Conservation (phyloP, 1,140 invertebrate genomes). For the Zaprionus africanus region DNA sequence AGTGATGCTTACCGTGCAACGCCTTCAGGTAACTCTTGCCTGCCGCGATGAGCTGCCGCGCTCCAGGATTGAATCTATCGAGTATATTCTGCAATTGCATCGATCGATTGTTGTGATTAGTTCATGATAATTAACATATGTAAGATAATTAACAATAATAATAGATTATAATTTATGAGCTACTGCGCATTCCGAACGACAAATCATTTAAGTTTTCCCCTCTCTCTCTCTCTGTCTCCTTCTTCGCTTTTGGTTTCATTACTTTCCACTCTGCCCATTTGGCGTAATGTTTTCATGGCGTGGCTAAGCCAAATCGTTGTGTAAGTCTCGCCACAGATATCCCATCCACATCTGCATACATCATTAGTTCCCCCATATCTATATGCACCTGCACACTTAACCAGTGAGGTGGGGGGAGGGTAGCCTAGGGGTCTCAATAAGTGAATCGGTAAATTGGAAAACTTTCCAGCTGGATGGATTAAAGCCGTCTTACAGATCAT, state of each 20-base stretch:
- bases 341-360: neutral
- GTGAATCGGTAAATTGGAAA: neutral
- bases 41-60: constrained; percentile 95
- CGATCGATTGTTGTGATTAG: constrained; percentile 40
- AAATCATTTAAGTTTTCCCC: constrained; percentile 32
- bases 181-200: constrained; percentile 34
- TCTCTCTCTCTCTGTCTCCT: constrained; percentile 18
- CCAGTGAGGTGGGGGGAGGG: neutral
- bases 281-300: constrained; percentile 57
- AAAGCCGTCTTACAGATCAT: neutral
- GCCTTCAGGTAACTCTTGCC: constrained; percentile 96
- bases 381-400: neutral
- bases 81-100: constrained; percentile 92
- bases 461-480: neutral
- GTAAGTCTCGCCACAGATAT: neutral
- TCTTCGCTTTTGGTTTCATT: constrained; percentile 53
- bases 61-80: constrained; percentile 97
- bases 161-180: constrained; percentile 55
- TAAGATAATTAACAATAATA: constrained; percentile 51
- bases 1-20: constrained; percentile 91
- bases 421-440: neutral
- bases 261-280: constrained; percentile 26
- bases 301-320: constrained; percentile 1
- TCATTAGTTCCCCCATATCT: neutral
- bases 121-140: constrained; percentile 7